Conservation (phyloP, 2,888 invertebrate species). For the Ennomos erosarius region DNA sequence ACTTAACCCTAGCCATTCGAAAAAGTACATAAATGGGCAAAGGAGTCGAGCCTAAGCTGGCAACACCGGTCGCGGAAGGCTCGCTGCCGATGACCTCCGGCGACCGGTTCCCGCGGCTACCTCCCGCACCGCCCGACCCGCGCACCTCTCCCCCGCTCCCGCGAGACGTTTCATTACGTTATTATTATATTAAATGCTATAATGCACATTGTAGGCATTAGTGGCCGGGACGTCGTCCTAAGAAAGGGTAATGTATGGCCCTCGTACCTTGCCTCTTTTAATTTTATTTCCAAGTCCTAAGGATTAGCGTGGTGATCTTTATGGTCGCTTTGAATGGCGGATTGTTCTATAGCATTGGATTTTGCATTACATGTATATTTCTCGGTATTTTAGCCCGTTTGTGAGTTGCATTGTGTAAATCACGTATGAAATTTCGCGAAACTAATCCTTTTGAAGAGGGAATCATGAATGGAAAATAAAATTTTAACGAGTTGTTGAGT, state of each 20-base stretch:
- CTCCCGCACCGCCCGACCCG: constrained; percentile 48
- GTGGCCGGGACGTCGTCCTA: constrained; percentile 69
- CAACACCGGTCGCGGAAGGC: constrained; percentile 81
- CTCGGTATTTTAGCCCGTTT: constrained; percentile 52
- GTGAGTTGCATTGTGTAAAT: constrained; percentile 49
- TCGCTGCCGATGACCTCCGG: constrained; percentile 83
- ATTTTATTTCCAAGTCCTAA: constrained; percentile 65
- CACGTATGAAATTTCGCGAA: constrained; percentile 48
- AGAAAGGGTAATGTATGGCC: constrained; percentile 72
- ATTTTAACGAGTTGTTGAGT: constrained; percentile 32
- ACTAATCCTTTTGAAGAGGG: constrained; percentile 31
- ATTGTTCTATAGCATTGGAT: constrained; percentile 62
- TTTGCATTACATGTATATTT: constrained; percentile 50
- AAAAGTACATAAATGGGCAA: constrained; percentile 69
- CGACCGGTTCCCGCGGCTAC: constrained; percentile 77
- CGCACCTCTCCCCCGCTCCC: constrained; percentile 49
- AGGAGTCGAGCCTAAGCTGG: constrained; percentile 60
- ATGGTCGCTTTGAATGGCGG: constrained; percentile 66
- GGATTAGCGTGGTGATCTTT: constrained; percentile 69
- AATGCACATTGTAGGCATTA: constrained; percentile 84
- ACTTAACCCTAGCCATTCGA: constrained; percentile 60
- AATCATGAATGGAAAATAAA: constrained; percentile 36
- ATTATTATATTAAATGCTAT: constrained; percentile 86
- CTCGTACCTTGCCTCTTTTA: constrained; percentile 49
- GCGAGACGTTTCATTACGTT: constrained; percentile 84